Evolutionary conservation across 2,113 vertebrate species (phyloP), one percentile per base, ranked within the genome.

Genomic region (Phylloscopus trochiloides): DNA sequence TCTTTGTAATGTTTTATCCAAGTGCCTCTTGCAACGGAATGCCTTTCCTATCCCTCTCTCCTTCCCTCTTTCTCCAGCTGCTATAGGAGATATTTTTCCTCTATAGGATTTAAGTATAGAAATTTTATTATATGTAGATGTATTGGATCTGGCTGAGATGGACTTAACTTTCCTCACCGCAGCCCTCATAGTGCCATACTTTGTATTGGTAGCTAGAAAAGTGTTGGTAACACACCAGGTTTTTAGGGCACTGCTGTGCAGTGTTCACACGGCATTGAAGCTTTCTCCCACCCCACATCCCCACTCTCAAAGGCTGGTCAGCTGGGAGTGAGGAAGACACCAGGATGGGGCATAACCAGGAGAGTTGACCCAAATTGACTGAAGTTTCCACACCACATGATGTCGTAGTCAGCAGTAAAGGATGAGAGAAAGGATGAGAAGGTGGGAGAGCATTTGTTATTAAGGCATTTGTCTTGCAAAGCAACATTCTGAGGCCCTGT

Each of bases 361-460:
- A 50, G 26, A 62, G 8, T 12, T 81, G 28, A 57, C 24, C 13
- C 38, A 85, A 61, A 62, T 7, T 40, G 38, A 25, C 25, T 15
- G 3, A 40, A 51, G 4, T 28, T 85, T 61, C 21, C 55, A 19
- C 31, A 28, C 21, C 3, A 3, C 62, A 31, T n/a, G 28, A 19
- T 45, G 51, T 43, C 1, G 4, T 25, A 32, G 25, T 48, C 32
- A 36, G 4, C 52, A 58, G 54, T 11, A 82, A 62, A 70, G 38
- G 36, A 51, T 70, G 66, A 59, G 26, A 73, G 26, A 65, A 62
- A 81, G 32, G 12, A 40, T 14, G 24, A 22, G 15, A 26, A 8
- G 3, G 4, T 2, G 8, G 14, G 18, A 12, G 1, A 17, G 4
- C 1, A 5, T 66, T 88, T 1, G 0, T 71, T 66, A 32, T 52